phyloP scores from a whole-genome alignment of 1,140 invertebrate genomes.

The Episyrphus balteatus region DNA sequence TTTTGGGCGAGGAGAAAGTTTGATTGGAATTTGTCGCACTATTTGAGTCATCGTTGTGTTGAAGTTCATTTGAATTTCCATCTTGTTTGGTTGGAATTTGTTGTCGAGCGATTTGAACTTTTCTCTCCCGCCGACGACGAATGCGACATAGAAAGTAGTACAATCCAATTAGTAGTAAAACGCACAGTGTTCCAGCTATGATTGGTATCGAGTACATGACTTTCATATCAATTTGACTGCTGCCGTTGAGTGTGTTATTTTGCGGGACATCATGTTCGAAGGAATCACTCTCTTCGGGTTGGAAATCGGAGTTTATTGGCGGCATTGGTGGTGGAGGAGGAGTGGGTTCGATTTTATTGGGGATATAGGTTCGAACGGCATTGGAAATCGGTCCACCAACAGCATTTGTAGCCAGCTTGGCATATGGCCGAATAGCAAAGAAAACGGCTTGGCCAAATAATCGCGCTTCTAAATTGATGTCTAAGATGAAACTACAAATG shows the following conservation, averaged over 20 bases:
- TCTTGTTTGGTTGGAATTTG: background rate
- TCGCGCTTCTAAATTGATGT: slow-evolving; percentile 36
- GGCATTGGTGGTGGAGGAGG: slow-evolving; percentile 30
- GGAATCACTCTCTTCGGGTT: slow-evolving; percentile 14
- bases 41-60: background rate
- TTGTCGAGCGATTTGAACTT: too few relatives aligned
- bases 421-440: slow-evolving; percentile 42
- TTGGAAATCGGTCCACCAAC: slow-evolving; percentile 44
- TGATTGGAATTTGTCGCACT: background rate
- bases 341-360: slow-evolving; percentile 29
- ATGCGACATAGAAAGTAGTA: too few relatives aligned
- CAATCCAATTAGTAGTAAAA: too few relatives aligned
- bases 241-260: background rate
- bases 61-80: background rate
- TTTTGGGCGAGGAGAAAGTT: background rate
- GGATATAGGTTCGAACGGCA: slow-evolving; percentile 41
- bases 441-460: slow-evolving; percentile 39
- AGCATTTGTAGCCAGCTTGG: slow-evolving; percentile 20
- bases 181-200: background rate
- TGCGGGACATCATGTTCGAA: background rate
- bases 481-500: slow-evolving; percentile 37
- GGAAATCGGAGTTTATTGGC: slow-evolving; percentile 20
- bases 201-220: background rate
- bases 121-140: too few relatives aligned
- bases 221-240: background rate